Evolutionary conservation across 2,113 vertebrate species (phyloP), one percentile per base, ranked within the genome.

Genomic region (Trogon surrucura): DNA sequence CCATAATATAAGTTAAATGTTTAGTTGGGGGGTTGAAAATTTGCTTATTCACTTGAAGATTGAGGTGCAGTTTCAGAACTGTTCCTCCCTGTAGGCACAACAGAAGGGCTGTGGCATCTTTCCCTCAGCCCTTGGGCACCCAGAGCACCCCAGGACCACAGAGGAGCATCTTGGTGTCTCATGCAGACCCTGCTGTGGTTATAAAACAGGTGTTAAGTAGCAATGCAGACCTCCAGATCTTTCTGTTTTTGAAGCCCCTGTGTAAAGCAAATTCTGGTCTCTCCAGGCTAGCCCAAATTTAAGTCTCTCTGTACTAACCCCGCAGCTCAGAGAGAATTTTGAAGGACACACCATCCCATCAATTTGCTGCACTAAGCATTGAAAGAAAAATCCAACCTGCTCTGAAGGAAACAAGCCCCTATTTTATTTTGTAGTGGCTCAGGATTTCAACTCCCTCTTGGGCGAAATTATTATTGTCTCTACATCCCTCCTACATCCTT

Each of bases 291-390:
- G 71, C 15, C 3, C 10, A 41, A 13, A 41, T 41, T 41, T 11
- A 41, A 41, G 41, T 41, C 41, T 41, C 41, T 41, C 41, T 13
- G 10, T 41, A 41, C 41, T 41, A 41, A 41, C 41, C 41, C 41
- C 41, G 25, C 3, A 2, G 38, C 0, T 11, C 5, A 53, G 26
- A 47, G 29, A 60, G 85, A 16, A 34, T 27, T 91, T n/a, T 36
- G 48, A 36, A 54, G 73, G 86, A 19, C 27, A 11, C 16, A 19
- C 13, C 25, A 20, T 47, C 6, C 14, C 41, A 12, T 41, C 1
- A 6, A 29, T 75, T 65, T 4, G 1, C 23, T 4, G 3, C 2
- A 1, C 4, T 6, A 51, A 51, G 6, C 9, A 2, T 0, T 44
- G 25, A 78, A 81, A 54, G 26, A 57, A 77, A 75, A 69, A 14